Evolutionary conservation across 2,888 invertebrate genomes (phyloP).

Genomic region (Andricus quercusramuli): DNA sequence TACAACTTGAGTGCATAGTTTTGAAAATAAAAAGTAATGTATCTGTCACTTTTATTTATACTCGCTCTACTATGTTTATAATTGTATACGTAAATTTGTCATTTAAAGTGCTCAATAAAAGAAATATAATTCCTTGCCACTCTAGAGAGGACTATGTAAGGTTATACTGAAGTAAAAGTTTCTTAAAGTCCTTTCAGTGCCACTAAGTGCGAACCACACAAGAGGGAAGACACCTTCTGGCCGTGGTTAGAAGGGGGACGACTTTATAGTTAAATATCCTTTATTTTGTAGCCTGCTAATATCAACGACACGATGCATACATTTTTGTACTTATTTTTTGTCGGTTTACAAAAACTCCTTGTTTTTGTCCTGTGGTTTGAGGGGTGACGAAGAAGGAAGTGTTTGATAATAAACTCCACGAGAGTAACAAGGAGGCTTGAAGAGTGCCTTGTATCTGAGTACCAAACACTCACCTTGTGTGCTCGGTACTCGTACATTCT

Average conservation of each 20-base stretch:
- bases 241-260: too few relatives aligned
- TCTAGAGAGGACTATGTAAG: too few relatives aligned
- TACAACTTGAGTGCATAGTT: background rate
- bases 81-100: too few relatives aligned
- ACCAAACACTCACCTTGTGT: background rate
- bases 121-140: too few relatives aligned
- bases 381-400: too few relatives aligned
- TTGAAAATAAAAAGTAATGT: background rate
- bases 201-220: background rate
- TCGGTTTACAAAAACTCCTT: background rate
- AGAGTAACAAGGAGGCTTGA: background rate
- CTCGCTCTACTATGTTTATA: too few relatives aligned
- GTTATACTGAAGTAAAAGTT: too few relatives aligned
- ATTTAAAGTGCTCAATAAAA: too few relatives aligned
- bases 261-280: too few relatives aligned
- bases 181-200: background rate
- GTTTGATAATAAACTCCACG: constrained; percentile 7
- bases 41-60: too few relatives aligned
- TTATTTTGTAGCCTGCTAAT: too few relatives aligned
- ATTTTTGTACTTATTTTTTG: background rate
- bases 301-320: too few relatives aligned
- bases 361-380: background rate
- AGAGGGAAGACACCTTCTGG: background rate
- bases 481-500: background rate
- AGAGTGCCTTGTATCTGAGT: constrained; percentile 2